These are phyloP conservation scores for Petrocephalus microphthalmus DNA, from an alignment of 2,113 vertebrate genomes.

Conservation along the genomic window DNA sequence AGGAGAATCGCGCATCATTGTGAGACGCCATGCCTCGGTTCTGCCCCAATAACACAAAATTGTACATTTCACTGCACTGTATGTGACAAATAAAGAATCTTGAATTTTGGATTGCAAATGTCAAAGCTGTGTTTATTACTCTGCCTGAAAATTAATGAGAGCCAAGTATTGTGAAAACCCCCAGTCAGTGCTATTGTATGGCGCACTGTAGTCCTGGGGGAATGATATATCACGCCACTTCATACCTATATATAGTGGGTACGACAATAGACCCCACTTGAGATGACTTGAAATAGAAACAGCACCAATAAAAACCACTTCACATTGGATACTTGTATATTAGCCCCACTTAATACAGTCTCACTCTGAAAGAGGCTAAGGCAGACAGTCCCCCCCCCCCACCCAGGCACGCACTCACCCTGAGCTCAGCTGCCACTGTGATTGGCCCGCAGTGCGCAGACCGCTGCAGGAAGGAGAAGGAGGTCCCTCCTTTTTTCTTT, in stretches of 20 bases:
- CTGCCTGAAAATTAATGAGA: background rate
- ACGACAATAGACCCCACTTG: background rate
- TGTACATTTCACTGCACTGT: background rate
- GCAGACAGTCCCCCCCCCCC: background rate
- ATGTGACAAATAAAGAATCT: no score
- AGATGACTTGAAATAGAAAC: background rate
- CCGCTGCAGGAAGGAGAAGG: slow-evolving; percentile 77
- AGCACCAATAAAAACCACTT: background rate
- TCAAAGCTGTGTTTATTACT: background rate
- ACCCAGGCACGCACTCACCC: slow-evolving; percentile 58
- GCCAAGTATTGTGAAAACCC: background rate
- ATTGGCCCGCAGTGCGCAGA: slow-evolving; percentile 73
- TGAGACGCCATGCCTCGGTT: background rate
- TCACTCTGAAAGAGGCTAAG: background rate
- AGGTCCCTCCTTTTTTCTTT: slow-evolving; percentile 82
- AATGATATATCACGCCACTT: background rate
- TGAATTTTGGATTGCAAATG: no score
- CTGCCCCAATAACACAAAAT: background rate
- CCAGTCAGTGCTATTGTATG: background rate
- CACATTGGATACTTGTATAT: background rate
- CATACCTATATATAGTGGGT: background rate
- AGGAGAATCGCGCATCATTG: background rate
- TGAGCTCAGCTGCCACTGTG: slow-evolving; percentile 76
- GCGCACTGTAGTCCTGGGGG: background rate
- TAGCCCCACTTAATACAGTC: background rate